phyloP scores from a whole-genome alignment of 23 tunicate genomes.

The Oikopleura vanhoeffeni region DNA sequence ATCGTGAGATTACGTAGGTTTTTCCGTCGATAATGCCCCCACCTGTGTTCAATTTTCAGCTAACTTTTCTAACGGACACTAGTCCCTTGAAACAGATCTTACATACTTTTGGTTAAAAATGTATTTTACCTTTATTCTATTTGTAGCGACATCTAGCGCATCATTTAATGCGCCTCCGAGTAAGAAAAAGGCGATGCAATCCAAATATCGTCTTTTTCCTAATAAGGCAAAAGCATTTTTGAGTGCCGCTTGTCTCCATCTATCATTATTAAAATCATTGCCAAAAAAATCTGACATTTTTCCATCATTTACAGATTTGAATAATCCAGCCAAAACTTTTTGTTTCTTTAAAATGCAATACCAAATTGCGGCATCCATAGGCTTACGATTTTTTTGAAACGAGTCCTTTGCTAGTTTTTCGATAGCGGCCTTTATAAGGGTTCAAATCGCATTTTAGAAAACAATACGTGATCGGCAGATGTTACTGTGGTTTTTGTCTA shows the following conservation, averaged over 20 bases:
- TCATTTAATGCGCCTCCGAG: slow-evolving; percentile 50
- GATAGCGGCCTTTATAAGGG: slow-evolving; percentile 25
- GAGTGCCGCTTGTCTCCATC: slow-evolving; percentile 79
- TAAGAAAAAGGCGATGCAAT: slow-evolving; percentile 74
- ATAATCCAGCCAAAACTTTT: slow-evolving; percentile 39
- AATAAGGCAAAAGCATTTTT: slow-evolving; percentile 85
- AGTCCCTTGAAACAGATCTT: too few species aligned
- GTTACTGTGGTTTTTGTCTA: too few species aligned
- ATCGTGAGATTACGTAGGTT: too few species aligned
- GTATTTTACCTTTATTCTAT: background rate
- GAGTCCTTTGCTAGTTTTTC: slow-evolving; percentile 61
- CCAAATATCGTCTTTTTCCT: slow-evolving; percentile 58
- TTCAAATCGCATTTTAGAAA: too few species aligned
- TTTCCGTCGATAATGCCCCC: too few species aligned
- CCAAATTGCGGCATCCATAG: slow-evolving; percentile 65
- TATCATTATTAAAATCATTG: slow-evolving; percentile 47
- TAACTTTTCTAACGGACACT: too few species aligned
- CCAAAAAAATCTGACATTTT: slow-evolving; percentile 58
- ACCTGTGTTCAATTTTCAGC: too few species aligned
- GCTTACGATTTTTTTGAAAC: slow-evolving; percentile 55
- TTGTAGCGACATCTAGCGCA: slow-evolving; percentile 49
- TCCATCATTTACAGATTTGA: slow-evolving; percentile 37
- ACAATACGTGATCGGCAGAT: too few species aligned
- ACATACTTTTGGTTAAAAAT: background rate
- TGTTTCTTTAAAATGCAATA: slow-evolving; percentile 62